A percentile compares a stretch with the other conserved stretches of the same genome.
These are phyloP conservation scores for Medauroidea extradentata DNA, from an alignment of 1,140 invertebrate species.

Conservation along the genomic window DNA sequence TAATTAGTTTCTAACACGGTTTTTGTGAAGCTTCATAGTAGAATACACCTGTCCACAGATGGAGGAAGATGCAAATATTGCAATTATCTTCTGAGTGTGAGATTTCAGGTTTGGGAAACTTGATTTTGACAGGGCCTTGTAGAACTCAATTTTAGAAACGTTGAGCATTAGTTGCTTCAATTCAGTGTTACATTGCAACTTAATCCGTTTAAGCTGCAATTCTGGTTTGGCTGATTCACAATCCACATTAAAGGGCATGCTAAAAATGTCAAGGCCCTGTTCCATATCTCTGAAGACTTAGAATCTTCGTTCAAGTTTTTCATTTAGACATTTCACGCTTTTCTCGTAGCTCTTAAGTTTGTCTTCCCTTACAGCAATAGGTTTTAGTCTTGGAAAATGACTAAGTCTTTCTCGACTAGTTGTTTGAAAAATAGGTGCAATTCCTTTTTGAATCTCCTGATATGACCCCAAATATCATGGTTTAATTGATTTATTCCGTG, in stretches of 20 bases:
- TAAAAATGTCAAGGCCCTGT: neutral
- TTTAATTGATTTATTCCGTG: too few species aligned
- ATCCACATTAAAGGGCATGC: conserved; percentile 2
- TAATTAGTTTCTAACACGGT: neutral
- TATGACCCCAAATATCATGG: neutral
- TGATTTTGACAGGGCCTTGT: conserved; percentile 3
- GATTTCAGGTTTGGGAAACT: conserved; percentile 2
- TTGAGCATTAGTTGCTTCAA: neutral
- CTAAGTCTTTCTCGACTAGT: neutral
- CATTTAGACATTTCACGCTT: neutral
- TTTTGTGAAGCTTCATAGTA: conserved; percentile 5
- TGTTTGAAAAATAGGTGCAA: neutral
- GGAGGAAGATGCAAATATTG: neutral
- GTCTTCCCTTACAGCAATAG: neutral
- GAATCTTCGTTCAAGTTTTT: conserved; percentile 2
- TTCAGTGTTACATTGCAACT: conserved; percentile 1
- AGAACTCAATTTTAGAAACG: conserved; percentile 1
- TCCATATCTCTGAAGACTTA: neutral
- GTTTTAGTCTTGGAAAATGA: conserved; percentile 1
- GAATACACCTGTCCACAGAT: conserved; percentile 2
- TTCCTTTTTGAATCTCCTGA: neutral
- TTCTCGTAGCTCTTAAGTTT: too few species aligned
- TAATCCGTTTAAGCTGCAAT: conserved; percentile 2
- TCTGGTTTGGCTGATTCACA: conserved; percentile 5
- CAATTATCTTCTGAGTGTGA: too few species aligned